Base-by-base conservation (phyloP, 23 tunicate species). In the Pegea sp. region DNA sequence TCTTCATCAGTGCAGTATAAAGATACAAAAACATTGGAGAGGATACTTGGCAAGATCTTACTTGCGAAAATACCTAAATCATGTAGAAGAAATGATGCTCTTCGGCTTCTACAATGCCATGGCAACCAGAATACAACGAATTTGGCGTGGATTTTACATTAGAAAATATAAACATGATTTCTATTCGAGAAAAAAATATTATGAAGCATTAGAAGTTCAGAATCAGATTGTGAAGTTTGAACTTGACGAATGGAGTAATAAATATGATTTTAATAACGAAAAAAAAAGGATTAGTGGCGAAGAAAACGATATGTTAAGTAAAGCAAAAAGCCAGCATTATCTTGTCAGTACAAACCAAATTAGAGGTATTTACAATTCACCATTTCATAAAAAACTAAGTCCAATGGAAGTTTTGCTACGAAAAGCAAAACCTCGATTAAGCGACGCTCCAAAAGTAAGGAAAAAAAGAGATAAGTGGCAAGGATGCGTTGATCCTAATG, bases 351-450 rank as follows among this genome's bases (percentile, higher is more conserved):
- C 98, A 11, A 62, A 61, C 54, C 98, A 71, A 56, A 66, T 56
- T n/a, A 67, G 64, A 21, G 93, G 93, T 4, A 57, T 81, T 26
- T 81, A 81, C 64, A 81, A 81, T 32, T 81, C 93, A 22, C 93
- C 93, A 21, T 71, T 59, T 53, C 38, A 67, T 62, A 48, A 62
- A 5, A 31, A 31, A 21, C 68, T 77, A 25, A 51, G 65, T 64
- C 77, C 70, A 64, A 81, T 72, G 80, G 93, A 81, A 51, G 58
- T 34, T 42, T 55, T 66, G 26, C 57, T 81, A 43, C 56, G 78
- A 13, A 52, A 44, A 20, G 70, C 72, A 26, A 53, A 60, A 26
- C 80, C 80, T 1, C 46, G 60, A 24, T 48, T 30, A 30, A 59
- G 63, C 27, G 75, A 60, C 19, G 2, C 44, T 5, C 27, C 34